Conservation (phyloP, 1,140 invertebrate species). For the Pristionchus pacificus region DNA sequence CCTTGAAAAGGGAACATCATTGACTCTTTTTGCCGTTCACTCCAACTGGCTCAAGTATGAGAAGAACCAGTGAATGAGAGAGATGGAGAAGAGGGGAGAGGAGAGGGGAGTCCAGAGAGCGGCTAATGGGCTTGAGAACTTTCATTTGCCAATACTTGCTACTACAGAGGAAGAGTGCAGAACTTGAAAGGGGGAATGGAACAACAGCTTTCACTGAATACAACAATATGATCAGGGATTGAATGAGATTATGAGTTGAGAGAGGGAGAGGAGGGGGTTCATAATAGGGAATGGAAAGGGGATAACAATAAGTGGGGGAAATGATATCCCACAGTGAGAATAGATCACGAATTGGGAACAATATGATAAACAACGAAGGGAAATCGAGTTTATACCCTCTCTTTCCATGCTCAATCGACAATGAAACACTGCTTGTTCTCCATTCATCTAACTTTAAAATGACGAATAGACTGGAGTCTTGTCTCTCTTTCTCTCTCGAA, state of each 20-base stretch:
- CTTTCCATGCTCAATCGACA: no score
- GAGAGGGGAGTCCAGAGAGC: not conserved
- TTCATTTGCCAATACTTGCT: not conserved
- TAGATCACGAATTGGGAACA: no score
- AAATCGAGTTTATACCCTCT: no score
- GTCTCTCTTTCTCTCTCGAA: not conserved
- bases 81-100: slow-evolving; percentile 3
- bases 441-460: not conserved
- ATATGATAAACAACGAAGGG: no score
- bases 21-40: not conserved
- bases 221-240: no score
- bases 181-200: no score
- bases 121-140: not conserved
- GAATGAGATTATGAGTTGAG: not conserved
- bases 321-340: no score
- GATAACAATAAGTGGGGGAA: no score
- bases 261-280: not conserved
- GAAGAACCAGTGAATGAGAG: slow-evolving; percentile 15
- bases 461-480: not conserved
- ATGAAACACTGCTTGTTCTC: no score
- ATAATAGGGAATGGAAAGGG: not conserved
- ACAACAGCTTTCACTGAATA: no score
- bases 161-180: no score
- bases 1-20: not conserved
- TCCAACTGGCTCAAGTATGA: not conserved